Evolutionary conservation across 2,797 vertebrate species (phyloP).

Genomic region (Micropoecilia bifurca): DNA sequence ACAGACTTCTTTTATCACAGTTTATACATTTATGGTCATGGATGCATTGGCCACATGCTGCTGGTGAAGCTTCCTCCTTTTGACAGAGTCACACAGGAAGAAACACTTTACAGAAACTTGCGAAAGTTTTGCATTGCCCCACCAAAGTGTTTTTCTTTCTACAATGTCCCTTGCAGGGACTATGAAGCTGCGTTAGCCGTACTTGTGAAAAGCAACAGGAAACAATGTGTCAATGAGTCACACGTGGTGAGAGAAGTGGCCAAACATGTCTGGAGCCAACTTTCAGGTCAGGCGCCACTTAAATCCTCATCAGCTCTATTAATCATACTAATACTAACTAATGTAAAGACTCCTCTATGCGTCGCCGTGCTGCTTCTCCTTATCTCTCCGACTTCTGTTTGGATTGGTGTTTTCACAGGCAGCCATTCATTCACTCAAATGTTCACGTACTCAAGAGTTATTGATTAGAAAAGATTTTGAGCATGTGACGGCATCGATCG

Average conservation of each 20-base stretch:
- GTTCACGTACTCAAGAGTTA: slow-evolving; percentile 46
- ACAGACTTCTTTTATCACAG: neutral
- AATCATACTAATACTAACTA: slow-evolving; percentile 69
- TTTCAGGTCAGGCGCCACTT: slow-evolving; percentile 76
- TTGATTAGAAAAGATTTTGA: slow-evolving; percentile 59
- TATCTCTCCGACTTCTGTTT: slow-evolving; percentile 71
- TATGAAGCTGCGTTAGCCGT: neutral
- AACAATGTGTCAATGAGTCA: slow-evolving; percentile 41
- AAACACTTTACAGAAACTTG: neutral
- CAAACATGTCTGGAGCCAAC: slow-evolving; percentile 67
- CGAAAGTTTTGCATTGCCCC: neutral
- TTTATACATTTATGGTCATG: neutral
- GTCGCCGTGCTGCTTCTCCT: slow-evolving; percentile 65
- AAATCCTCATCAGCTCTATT: slow-evolving; percentile 72
- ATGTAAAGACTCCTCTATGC: slow-evolving; percentile 54
- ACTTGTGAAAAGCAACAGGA: slow-evolving; percentile 11
- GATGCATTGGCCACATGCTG: neutral
- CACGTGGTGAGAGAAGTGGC: neutral
- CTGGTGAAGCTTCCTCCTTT: neutral
- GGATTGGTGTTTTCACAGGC: slow-evolving; percentile 76
- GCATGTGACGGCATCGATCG: slow-evolving; percentile 59
- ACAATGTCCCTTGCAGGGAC: neutral
- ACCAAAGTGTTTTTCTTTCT: neutral
- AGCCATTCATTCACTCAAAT: slow-evolving; percentile 62
- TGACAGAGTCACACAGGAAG: neutral